Evolutionary conservation across 64 coral and sea anemone species (phyloP).

Genomic region (Dendrophyllia cribrosa): DNA sequence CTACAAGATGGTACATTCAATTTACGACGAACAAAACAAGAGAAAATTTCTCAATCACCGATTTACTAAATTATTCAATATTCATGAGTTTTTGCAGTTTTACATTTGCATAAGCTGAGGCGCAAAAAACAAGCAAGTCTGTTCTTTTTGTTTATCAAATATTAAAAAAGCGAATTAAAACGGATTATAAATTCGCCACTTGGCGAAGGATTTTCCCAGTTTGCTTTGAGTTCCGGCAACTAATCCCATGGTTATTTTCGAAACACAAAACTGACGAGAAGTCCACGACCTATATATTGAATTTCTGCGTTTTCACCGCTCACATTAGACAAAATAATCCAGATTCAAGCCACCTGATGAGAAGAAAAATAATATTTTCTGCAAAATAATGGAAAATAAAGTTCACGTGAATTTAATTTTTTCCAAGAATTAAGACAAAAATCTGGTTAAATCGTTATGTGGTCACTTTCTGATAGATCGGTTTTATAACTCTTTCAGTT

Average conservation of each 20-base stretch:
- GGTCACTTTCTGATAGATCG: too few species aligned
- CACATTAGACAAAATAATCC: too few species aligned
- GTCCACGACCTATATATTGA: too few species aligned
- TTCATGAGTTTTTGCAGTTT: neutral
- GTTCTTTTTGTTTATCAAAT: neutral
- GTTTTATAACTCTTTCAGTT: too few species aligned
- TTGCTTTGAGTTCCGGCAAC: too few species aligned
- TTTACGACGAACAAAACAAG: neutral
- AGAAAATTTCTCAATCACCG: neutral
- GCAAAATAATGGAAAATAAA: neutral
- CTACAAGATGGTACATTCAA: neutral
- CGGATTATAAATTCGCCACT: neutral
- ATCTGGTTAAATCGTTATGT: too few species aligned
- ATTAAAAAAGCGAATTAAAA: constrained; percentile 2
- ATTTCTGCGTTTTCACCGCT: too few species aligned
- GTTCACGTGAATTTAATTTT: too few species aligned
- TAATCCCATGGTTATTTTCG: neutral
- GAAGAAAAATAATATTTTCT: too few species aligned
- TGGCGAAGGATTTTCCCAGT: too few species aligned
- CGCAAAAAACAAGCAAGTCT: neutral
- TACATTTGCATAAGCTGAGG: constrained; percentile 8
- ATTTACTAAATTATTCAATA: constrained; percentile 26
- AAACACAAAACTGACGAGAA: neutral
- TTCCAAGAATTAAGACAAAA: too few species aligned
- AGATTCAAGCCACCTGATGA: too few species aligned